Conservation (phyloP, 2,888 invertebrate genomes). For the Chymomyza fuscimana region DNA sequence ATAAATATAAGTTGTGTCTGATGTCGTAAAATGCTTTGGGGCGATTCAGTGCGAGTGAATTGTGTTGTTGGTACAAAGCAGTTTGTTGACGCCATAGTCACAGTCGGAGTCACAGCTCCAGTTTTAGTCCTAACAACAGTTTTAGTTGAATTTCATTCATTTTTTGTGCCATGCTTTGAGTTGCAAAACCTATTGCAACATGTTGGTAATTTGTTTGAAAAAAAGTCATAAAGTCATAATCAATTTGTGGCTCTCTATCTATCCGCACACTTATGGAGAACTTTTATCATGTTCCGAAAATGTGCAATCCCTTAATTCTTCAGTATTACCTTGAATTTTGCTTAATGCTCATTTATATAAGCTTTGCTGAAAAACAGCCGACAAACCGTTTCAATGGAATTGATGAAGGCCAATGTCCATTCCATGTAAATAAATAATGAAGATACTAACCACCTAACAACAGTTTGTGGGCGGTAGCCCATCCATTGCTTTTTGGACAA, state of each 20-base stretch:
- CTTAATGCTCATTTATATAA: neutral
- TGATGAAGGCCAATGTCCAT: conserved; percentile 36
- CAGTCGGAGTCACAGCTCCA: neutral
- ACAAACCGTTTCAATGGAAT: neutral
- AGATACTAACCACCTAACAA: neutral
- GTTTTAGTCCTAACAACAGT: neutral
- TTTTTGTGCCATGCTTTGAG: neutral
- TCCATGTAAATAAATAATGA: conserved; percentile 5
- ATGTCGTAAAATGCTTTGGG: conserved; percentile 31
- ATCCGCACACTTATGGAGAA: neutral
- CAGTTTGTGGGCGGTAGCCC: conserved; percentile 4
- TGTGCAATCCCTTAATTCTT: neutral
- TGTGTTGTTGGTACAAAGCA: conserved; percentile 21
- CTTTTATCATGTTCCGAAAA: neutral
- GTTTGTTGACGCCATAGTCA: conserved; percentile 19
- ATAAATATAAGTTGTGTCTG: conserved; percentile 30
- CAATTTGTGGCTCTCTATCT: neutral
- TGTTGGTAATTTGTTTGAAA: conserved; percentile 13
- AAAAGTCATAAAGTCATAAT: conserved; percentile 3
- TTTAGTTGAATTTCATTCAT: neutral
- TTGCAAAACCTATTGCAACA: conserved; percentile 2
- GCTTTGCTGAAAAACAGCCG: neutral
- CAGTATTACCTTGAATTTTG: neutral
- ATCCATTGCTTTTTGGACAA: neutral
- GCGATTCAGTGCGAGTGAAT: conserved; percentile 21